These are phyloP conservation scores for Semnornis frantzii DNA, from an alignment of 2,113 vertebrate genomes.

Conservation along the genomic window DNA sequence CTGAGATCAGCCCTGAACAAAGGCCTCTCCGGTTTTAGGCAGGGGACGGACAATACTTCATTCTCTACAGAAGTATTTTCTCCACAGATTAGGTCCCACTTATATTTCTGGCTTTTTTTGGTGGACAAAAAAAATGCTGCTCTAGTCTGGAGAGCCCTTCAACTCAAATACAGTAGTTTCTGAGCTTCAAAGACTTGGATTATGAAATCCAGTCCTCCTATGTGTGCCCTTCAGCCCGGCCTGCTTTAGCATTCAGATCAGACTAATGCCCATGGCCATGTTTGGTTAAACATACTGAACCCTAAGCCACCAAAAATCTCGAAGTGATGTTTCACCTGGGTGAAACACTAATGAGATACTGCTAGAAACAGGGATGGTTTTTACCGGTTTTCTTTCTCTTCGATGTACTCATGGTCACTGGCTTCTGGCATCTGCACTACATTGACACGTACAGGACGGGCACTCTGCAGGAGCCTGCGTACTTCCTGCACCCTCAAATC, in stretches of 20 bases:
- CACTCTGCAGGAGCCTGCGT: slow-evolving; percentile 93
- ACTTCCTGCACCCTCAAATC: slow-evolving; percentile 95
- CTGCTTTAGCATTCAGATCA: neutral
- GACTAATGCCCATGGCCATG: neutral
- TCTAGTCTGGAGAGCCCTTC: neutral
- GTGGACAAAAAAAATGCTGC: neutral
- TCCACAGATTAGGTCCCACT: neutral
- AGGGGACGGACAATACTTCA: neutral
- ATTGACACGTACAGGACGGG: slow-evolving; percentile 91
- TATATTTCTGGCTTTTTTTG: neutral
- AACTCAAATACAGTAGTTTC: neutral
- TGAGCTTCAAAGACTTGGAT: neutral
- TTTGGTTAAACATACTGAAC: neutral
- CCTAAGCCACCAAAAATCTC: neutral
- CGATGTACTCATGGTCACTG: slow-evolving; percentile 97
- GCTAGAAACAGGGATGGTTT: neutral
- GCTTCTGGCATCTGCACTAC: slow-evolving; percentile 94
- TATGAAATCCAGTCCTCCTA: neutral
- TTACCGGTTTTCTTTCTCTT: slow-evolving; percentile 97
- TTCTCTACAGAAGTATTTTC: neutral
- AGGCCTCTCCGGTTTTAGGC: neutral
- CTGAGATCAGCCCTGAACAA: neutral
- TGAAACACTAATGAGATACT: accelerated
- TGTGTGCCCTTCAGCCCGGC: neutral
- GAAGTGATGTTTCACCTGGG: neutral